These are phyloP conservation scores for Passerina amoena DNA, from an alignment of 2,113 vertebrate species.

Conservation along the genomic window DNA sequence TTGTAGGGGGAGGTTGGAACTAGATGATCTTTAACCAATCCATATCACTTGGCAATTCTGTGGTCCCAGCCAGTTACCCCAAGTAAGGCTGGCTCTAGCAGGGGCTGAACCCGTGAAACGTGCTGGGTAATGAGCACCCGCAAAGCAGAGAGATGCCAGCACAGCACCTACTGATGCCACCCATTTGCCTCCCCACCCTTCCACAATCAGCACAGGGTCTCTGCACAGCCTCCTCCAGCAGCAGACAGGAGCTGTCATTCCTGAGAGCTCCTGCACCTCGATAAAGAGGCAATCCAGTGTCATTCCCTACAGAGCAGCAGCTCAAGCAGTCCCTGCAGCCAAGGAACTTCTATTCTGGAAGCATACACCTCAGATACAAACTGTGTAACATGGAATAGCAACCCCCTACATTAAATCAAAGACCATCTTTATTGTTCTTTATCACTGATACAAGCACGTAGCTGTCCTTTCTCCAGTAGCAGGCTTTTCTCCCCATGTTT, in stretches of 20 bases:
- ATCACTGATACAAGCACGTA: neutral
- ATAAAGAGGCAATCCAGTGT: neutral
- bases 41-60: neutral
- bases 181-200: neutral
- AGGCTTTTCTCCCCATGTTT: neutral
- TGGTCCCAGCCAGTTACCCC: neutral
- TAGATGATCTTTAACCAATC: neutral
- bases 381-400: neutral
- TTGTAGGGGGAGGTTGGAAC: rapidly evolving
- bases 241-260: neutral
- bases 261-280: neutral
- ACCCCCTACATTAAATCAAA: neutral
- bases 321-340: neutral
- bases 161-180: neutral
- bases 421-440: neutral
- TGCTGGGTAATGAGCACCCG: rapidly evolving
- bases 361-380: neutral
- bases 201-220: neutral
- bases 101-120: neutral
- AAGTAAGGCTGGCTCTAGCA: neutral
- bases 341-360: neutral
- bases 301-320: neutral
- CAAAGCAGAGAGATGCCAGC: neutral
- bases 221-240: neutral
- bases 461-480: neutral